Evolutionary conservation across 2,113 vertebrate species (phyloP).

Genomic region (Thalassoma bifasciatum): DNA sequence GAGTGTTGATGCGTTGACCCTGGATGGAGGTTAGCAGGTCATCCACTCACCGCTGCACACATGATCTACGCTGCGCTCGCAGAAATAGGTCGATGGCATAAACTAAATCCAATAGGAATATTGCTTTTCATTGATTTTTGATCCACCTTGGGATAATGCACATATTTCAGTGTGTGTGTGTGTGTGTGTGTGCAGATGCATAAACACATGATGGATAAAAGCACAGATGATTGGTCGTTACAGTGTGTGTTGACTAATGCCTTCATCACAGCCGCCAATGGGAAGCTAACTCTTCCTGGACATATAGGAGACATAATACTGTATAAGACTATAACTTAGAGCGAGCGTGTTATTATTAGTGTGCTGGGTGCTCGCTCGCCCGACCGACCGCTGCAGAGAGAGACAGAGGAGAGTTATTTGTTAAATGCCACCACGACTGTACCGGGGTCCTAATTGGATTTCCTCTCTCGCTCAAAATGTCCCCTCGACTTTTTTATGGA

Average conservation of each 20-base stretch:
- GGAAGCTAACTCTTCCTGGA: slow-evolving; percentile 65
- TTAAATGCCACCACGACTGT: slow-evolving; percentile 71
- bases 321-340: slow-evolving; percentile 75
- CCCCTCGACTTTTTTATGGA: slow-evolving; percentile 60
- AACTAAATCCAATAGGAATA: slow-evolving; percentile 82
- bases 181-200: slow-evolving; percentile 40
- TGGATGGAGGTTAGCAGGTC: slow-evolving; percentile 68
- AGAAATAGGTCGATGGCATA: slow-evolving; percentile 72
- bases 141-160: slow-evolving; percentile 70
- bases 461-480: slow-evolving; percentile 65
- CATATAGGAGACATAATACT: slow-evolving; percentile 65
- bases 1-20: slow-evolving; percentile 48
- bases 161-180: slow-evolving; percentile 61
- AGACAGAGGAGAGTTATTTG: slow-evolving; percentile 73
- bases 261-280: slow-evolving; percentile 64
- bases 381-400: slow-evolving; percentile 10
- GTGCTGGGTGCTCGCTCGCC: slow-evolving; percentile 8
- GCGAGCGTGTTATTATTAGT: slow-evolving; percentile 67
- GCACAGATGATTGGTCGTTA: slow-evolving; percentile 66
- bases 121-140: slow-evolving; percentile 81
- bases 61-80: slow-evolving; percentile 67
- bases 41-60: slow-evolving; percentile 47
- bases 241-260: slow-evolving; percentile 64
- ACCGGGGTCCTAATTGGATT: slow-evolving; percentile 76
- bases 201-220: slow-evolving; percentile 69